A percentile compares a stretch with the other conserved stretches of the same genome.
phyloP scores from a whole-genome alignment of 2,113 vertebrate species.

The Rhinogobius similis region DNA sequence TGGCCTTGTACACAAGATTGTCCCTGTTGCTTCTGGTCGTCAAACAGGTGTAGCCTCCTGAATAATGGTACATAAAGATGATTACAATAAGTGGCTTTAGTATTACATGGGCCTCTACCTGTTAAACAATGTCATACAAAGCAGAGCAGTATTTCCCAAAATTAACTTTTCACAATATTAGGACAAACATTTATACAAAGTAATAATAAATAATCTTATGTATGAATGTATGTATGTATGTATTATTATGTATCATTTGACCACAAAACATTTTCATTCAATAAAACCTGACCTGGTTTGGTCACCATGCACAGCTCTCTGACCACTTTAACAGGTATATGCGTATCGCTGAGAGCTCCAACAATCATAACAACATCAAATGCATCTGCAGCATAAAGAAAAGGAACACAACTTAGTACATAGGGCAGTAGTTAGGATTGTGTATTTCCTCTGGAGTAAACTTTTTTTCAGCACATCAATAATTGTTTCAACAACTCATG shows the following conservation, averaged over 20 bases:
- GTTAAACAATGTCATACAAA: too few relatives aligned
- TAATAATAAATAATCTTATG: too few relatives aligned
- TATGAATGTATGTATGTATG: too few relatives aligned
- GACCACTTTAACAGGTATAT: conserved; percentile 75
- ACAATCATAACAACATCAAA: conserved; percentile 85
- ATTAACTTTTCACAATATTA: too few relatives aligned
- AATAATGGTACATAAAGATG: background rate
- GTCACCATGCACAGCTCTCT: conserved; percentile 81
- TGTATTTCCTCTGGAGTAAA: background rate
- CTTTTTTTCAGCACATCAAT: background rate
- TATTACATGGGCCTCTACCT: background rate
- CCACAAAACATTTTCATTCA: background rate
- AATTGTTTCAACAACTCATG: too few relatives aligned
- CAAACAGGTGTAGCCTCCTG: conserved; percentile 89
- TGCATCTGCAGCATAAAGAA: conserved; percentile 60
- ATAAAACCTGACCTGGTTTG: conserved; percentile 80
- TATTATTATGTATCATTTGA: too few relatives aligned
- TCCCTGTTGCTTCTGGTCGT: conserved; percentile 83
- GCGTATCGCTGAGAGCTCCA: conserved; percentile 83
- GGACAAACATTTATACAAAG: too few relatives aligned
- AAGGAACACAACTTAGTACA: background rate
- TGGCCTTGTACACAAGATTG: conserved; percentile 80
- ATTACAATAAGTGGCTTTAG: background rate
- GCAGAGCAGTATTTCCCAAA: too few relatives aligned
- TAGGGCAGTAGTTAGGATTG: background rate